Evolutionary conservation across 2,113 vertebrate genomes (phyloP).

Genomic region (Sakesphorus luctuosus): DNA sequence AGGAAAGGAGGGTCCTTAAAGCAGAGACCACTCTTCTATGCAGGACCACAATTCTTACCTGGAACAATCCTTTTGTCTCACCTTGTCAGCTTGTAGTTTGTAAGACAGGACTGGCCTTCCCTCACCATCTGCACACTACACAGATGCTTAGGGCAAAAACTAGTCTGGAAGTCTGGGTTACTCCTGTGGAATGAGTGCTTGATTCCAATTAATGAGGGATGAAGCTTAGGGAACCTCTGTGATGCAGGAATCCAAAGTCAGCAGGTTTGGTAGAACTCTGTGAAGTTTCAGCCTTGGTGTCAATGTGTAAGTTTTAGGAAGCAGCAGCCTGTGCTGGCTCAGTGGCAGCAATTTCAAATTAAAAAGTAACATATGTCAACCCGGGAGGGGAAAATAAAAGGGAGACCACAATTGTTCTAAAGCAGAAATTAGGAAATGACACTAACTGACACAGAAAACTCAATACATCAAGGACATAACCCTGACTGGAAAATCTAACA

Average conservation of each 20-base stretch:
- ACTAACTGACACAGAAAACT: not conserved
- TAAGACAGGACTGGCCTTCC: not conserved
- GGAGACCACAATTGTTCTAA: not conserved
- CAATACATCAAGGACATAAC: not conserved
- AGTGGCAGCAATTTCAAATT: conserved; percentile 3
- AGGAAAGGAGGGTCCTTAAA: not conserved
- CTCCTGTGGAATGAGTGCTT: not conserved
- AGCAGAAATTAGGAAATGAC: not conserved
- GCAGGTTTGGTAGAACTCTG: not conserved
- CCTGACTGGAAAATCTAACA: not conserved
- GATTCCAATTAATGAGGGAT: not conserved
- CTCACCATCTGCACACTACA: not conserved
- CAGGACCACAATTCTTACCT: not conserved
- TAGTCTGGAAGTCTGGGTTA: not conserved
- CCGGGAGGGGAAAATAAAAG: too few species aligned
- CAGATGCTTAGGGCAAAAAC: not conserved
- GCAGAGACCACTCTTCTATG: not conserved
- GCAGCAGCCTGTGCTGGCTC: not conserved
- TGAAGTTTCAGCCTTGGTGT: not conserved
- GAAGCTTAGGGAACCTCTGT: not conserved
- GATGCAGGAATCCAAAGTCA: not conserved
- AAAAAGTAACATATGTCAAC: not conserved
- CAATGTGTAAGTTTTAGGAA: not conserved
- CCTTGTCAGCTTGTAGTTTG: not conserved
- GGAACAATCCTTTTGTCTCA: not conserved